Evolutionary conservation across 1,140 invertebrate genomes (phyloP), one percentile per base, ranked within the genome.

Genomic region (Drosophila kikkawai): DNA sequence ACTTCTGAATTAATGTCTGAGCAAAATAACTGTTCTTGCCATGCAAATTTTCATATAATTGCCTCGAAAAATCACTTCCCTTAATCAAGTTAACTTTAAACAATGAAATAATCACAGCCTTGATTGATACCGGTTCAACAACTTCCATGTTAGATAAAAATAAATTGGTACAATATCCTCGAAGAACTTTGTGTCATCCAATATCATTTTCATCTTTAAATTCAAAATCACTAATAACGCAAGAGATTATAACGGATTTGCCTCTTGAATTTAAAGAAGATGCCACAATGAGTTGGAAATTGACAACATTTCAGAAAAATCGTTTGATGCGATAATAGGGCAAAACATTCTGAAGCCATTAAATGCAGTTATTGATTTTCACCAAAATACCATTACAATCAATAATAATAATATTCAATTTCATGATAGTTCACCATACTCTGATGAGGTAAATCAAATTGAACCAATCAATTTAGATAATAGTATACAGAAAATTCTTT

Each of bases 361-460:
- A 42, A 42, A 42, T 42, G 41, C 15, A n/a, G 41, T n/a, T 17
- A 70, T 70, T 61, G 58, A 70, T 61, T 68, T 68, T 68, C 51
- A 68, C 44, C 58, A 63, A 3, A 70, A 61, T 53, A 63, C 65
- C 42, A 41, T 63, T 56, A 70, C 67, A 70, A 70, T 70, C 57
- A 70, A 70, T 63, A 70, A 70, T 63, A 70, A 70, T 32, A 63
- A 7, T 70, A 63, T 70, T 12, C 51, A 63, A 70, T 63, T 70
- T 63, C 67, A 56, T 63, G 56, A 70, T 57, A 68, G 51, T 63
- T 70, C 51, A 57, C 58, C 51, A 50, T 70, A 70, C 68, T 63
- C 67, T 63, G 51, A 70, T 32, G 51, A 70, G 67, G 51, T 70
- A 56, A 56, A 70, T 32, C 67, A 70, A 70, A 63, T 71, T 50